Evolutionary conservation across 1,140 invertebrate species (phyloP).

Genomic region (Drosophila parabipectinata): DNA sequence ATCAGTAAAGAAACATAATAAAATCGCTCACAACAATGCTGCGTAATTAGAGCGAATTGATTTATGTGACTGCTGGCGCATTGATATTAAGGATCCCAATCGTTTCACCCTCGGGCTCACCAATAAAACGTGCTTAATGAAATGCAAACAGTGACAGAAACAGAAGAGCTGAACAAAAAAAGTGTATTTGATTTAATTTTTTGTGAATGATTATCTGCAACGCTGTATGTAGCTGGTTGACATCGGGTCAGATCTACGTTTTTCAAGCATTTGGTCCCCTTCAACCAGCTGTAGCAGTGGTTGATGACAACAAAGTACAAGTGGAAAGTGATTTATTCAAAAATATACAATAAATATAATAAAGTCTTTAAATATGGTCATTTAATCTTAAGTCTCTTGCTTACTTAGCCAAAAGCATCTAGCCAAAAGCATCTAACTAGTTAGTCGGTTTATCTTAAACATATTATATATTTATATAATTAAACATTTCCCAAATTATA

Average conservation of each 20-base stretch:
- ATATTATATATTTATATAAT: too few species aligned
- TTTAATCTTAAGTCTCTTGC: neutral
- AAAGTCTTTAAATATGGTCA: neutral
- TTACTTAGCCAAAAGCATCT: neutral
- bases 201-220: conserved; percentile 48
- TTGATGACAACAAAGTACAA: conserved; percentile 69
- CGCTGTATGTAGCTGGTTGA: conserved; percentile 84
- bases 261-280: conserved; percentile 82
- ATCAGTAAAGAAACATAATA: conserved; percentile 23
- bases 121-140: conserved; percentile 64
- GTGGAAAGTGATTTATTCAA: conserved; percentile 15
- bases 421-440: neutral
- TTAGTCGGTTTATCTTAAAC: neutral
- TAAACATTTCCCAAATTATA: neutral
- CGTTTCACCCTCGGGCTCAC: conserved; percentile 5
- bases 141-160: conserved; percentile 63
- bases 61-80: conserved; percentile 52
- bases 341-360: neutral
- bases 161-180: conserved; percentile 46
- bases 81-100: conserved; percentile 18
- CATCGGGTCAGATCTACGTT: conserved; percentile 83
- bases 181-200: conserved; percentile 47
- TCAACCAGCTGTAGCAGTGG: conserved; percentile 84
- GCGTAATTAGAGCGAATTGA: conserved; percentile 72
- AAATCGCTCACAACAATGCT: conserved; percentile 51